Evolutionary conservation across 35 echinoderm and acorn worm genomes (phyloP).

Genomic region (Apostichopus japonicus): DNA sequence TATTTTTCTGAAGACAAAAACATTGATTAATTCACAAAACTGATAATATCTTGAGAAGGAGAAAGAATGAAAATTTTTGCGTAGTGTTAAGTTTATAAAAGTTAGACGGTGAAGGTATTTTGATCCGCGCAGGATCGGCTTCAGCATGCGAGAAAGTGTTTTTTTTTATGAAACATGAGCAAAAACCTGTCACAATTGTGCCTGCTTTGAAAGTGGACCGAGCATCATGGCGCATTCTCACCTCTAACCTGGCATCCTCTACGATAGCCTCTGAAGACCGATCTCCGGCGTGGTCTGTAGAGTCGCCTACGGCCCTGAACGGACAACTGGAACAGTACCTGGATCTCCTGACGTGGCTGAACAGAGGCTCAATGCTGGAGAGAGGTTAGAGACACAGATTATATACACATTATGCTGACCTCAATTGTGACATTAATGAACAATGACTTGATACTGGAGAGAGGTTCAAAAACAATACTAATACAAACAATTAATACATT

Average conservation of each 20-base stretch:
- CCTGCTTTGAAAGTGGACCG: no score
- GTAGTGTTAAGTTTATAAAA: no score
- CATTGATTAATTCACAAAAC: no score
- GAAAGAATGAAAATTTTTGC: no score
- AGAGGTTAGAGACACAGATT: neutral
- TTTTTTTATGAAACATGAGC: no score
- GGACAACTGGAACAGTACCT: constrained; percentile 36
- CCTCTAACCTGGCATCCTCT: constrained; percentile 57
- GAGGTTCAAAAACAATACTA: neutral
- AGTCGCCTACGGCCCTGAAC: constrained; percentile 14
- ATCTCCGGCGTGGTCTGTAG: constrained; percentile 8
- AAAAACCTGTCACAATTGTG: no score
- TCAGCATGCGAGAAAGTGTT: no score
- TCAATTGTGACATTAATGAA: neutral
- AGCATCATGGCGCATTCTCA: neutral
- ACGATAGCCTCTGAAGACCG: constrained; percentile 12
- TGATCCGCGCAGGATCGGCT: no score
- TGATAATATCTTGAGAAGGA: no score
- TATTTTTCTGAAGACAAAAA: no score
- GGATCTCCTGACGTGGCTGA: constrained; percentile 24
- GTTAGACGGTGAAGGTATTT: no score
- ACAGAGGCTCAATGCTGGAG: constrained; percentile 38
- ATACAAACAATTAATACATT: neutral
- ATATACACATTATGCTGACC: neutral
- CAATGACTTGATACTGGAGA: constrained; percentile 25